A percentile compares a stretch with the other conserved stretches of the same genome.
phyloP scores from a whole-genome alignment of 2,113 vertebrate genomes.

The Phrynocephalus versicolor region DNA sequence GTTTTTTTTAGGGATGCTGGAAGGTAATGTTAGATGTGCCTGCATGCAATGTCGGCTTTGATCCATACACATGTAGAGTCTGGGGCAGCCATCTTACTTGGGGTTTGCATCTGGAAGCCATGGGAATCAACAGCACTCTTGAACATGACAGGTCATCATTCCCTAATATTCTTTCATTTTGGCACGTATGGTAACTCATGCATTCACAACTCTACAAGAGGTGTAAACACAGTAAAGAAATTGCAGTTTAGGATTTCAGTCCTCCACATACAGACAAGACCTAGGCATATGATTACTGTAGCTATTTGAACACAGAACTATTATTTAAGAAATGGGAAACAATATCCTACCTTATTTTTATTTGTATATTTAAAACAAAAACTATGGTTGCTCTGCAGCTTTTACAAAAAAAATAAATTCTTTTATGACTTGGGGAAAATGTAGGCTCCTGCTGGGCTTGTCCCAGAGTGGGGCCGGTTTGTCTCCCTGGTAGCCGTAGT shows the following conservation, averaged over 20 bases:
- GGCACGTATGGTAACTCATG: neutral
- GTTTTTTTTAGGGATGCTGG: neutral
- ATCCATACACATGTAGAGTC: neutral
- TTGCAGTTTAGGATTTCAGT: neutral
- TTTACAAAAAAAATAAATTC: neutral
- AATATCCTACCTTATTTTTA: neutral
- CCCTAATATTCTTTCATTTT: neutral
- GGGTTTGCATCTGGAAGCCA: neutral
- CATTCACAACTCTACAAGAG: neutral
- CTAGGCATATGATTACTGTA: neutral
- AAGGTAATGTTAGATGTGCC: neutral
- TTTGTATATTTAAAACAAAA: too few species aligned
- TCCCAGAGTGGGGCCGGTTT: too few species aligned
- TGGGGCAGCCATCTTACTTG: neutral
- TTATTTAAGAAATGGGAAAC: neutral
- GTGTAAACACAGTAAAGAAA: slow-evolving; percentile 1
- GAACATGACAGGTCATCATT: neutral
- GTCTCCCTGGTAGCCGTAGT: too few species aligned
- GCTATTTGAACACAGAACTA: neutral
- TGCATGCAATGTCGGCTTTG: neutral
- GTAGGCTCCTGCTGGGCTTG: too few species aligned
- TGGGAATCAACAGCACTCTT: neutral
- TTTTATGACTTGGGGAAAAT: neutral
- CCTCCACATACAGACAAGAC: neutral
- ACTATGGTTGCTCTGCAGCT: slow-evolving; percentile 11